phyloP scores from a whole-genome alignment of 2,113 vertebrate species.

The Channa maculata region DNA sequence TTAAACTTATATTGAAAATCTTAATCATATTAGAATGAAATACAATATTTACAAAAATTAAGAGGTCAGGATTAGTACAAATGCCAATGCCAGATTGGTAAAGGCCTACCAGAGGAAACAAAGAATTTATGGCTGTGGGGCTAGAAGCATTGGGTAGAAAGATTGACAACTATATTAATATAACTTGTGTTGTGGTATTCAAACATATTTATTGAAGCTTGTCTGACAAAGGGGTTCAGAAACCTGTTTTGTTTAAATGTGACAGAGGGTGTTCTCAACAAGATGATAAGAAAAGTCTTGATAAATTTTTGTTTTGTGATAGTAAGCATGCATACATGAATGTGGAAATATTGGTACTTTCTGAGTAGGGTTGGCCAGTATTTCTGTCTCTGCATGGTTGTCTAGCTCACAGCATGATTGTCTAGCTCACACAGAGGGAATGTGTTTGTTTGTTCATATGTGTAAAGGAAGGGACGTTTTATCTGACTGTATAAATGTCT shows the following conservation, averaged over 20 bases:
- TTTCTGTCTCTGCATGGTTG: constrained; percentile 2
- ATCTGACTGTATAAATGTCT: constrained; percentile 27
- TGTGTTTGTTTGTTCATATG: neutral
- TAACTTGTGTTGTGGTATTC: too few species aligned
- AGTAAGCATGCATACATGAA: neutral
- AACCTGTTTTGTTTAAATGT: neutral
- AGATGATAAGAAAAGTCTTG: constrained; percentile 24
- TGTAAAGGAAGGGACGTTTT: constrained; percentile 14
- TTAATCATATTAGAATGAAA: too few species aligned
- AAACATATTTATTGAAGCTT: too few species aligned
- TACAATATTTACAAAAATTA: too few species aligned
- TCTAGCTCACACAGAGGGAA: neutral
- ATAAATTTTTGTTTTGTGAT: constrained; percentile 21
- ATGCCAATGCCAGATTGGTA: too few species aligned
- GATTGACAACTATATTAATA: too few species aligned
- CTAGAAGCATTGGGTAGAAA: too few species aligned
- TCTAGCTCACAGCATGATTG: constrained; percentile 5
- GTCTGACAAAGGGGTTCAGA: neutral
- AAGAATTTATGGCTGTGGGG: too few species aligned
- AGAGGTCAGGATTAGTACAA: too few species aligned
- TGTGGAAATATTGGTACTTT: constrained; percentile 8
- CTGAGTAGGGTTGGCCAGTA: neutral
- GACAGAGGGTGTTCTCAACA: constrained; percentile 2
- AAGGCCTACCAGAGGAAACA: too few species aligned
- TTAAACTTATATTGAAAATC: too few species aligned